These are phyloP conservation scores for Diarsia brunnea DNA, from an alignment of 2,888 invertebrate genomes.

Conservation along the genomic window DNA sequence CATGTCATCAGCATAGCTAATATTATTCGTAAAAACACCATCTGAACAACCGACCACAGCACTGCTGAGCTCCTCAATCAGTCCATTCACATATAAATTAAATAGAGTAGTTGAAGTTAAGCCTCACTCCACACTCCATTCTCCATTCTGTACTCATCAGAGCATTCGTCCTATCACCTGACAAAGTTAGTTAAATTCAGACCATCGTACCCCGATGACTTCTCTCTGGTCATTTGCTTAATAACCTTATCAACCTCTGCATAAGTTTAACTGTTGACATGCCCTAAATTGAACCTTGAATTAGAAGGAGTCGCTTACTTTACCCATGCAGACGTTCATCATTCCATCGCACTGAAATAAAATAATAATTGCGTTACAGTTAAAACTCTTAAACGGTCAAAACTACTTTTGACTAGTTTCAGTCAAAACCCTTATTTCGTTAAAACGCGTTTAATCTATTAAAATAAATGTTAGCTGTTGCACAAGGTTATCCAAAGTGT, in stretches of 20 bases:
- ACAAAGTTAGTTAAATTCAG: neutral
- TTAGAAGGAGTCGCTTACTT: conserved; percentile 49
- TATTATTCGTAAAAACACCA: conserved; percentile 1
- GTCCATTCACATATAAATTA: too few species aligned
- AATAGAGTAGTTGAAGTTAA: neutral
- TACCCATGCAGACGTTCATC: conserved; percentile 62
- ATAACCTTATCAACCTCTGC: too few species aligned
- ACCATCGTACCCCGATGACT: too few species aligned
- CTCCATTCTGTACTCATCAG: conserved; percentile 10
- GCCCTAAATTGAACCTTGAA: neutral
- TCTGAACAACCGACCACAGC: neutral
- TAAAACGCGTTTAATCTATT: too few species aligned
- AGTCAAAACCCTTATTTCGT: too few species aligned
- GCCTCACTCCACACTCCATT: conserved; percentile 16
- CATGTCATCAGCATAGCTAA: conserved; percentile 15
- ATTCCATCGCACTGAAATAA: conserved; percentile 61
- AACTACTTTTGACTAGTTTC: too few species aligned
- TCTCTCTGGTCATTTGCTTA: too few species aligned
- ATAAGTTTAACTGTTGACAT: too few species aligned
- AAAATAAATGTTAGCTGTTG: too few species aligned
- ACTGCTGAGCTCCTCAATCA: conserved; percentile 8
- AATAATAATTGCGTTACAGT: conserved; percentile 2
- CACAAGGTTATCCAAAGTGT: too few species aligned
- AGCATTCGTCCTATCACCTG: neutral
- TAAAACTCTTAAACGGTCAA: too few species aligned